Evolutionary conservation across 2,113 vertebrate species (phyloP).

Genomic region (Toxotes chatareus): DNA sequence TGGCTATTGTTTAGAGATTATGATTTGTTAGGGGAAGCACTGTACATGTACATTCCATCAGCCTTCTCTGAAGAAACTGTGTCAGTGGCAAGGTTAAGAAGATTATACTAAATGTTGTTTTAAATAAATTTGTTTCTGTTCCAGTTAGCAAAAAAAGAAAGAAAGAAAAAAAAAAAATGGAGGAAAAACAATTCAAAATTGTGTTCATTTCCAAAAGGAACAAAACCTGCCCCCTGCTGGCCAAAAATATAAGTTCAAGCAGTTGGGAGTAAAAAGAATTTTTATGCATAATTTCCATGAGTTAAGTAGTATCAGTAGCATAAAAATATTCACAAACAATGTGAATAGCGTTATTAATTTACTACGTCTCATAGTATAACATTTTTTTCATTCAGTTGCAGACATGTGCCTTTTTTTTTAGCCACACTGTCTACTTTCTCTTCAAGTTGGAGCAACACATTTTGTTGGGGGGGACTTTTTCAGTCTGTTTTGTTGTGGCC

Average conservation of each 20-base stretch:
- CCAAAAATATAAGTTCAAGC: slow-evolving; percentile 11
- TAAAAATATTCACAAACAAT: not conserved
- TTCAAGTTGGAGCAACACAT: not conserved
- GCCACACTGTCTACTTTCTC: not conserved
- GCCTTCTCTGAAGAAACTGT: not conserved
- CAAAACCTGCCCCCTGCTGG: slow-evolving; percentile 57
- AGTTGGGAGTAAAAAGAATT: not conserved
- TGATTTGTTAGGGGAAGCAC: not conserved
- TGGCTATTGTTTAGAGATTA: not conserved
- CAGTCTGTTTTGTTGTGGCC: not conserved
- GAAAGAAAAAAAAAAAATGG: too few relatives aligned
- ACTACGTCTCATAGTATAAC: not conserved
- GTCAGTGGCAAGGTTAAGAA: not conserved
- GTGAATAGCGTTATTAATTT: not conserved
- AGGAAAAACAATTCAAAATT: not conserved
- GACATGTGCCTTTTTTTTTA: not conserved
- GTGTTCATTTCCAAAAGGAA: not conserved
- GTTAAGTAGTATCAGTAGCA: not conserved
- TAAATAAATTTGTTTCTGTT: not conserved
- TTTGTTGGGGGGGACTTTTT: not conserved
- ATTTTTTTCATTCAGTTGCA: not conserved
- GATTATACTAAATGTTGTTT: not conserved
- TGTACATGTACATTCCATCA: too few relatives aligned
- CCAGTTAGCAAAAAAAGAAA: not conserved
- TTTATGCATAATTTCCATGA: not conserved